Evolutionary conservation across 2,888 invertebrate genomes (phyloP), one percentile per base, ranked within the genome.

Genomic region (Latrodectus hesperus): DNA sequence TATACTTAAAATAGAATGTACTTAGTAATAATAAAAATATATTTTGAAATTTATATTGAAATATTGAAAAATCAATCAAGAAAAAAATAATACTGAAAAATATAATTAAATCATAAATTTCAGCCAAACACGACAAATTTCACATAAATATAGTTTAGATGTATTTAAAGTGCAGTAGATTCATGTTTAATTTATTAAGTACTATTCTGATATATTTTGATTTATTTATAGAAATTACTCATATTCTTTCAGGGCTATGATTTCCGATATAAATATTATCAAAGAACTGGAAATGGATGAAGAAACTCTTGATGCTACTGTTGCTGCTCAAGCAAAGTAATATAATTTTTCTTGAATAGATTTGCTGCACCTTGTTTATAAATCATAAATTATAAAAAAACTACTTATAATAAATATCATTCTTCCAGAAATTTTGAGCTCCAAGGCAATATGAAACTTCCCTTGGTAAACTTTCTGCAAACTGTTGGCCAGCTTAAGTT

Each of bases 401-500:
- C 10, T 55, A 12, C 5, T 14, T 8, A 55, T 55, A 55, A 55
- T 3, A 55, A 14, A 38, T 38, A 38, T 38, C 38, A 38, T 3
- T 52, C 14, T 67, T 80, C 26, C 52, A 93, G 92, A 89, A 90
- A 92, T 53, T 93, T 93, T 91, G 92, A 92, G 17, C 90, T 91
- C 17, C 91, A 91, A 55, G 76, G 85, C 9, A 78, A 80, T 16
- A 85, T 88, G 11, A 89, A 90, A 17, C 91, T 93, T 14, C 90
- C 90, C 5, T 91, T 93, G 65, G 91, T 92, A 5, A 92, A 94
- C 74, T 96, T 95, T 91, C 92, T 95, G n/a, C 93, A 94, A 49
- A 94, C 94, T 0, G 94, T 95, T 11, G 94, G 94, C 8, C 94
- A 95, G 90, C 92, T 95, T 17, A 94, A 94, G 80, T 93, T 95